Evolutionary conservation across 2,888 invertebrate species (phyloP).

Genomic region (Chaitophorus viminalis): DNA sequence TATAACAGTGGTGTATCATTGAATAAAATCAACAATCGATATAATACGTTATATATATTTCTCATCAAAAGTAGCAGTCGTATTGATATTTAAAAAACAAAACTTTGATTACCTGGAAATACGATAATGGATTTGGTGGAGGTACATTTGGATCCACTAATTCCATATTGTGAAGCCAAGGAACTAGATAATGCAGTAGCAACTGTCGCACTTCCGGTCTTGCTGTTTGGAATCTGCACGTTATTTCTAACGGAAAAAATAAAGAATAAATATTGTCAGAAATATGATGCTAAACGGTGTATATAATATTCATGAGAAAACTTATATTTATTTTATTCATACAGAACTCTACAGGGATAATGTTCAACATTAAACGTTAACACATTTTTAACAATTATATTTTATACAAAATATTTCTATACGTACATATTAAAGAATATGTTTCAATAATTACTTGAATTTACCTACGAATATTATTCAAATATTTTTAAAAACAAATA

Average conservation of each 20-base stretch:
- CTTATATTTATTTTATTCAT: not conserved
- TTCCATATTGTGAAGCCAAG: conserved; percentile 99
- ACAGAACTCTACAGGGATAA: not conserved
- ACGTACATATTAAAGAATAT: no score
- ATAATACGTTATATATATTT: not conserved
- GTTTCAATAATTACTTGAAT: no score
- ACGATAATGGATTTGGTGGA: conserved; percentile 81
- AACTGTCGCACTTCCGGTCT: conserved; percentile 91
- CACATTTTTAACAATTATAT: not conserved
- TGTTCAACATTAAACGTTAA: not conserved
- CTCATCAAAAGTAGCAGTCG: not conserved
- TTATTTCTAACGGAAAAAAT: conserved; percentile 79
- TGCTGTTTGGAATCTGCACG: conserved; percentile 95
- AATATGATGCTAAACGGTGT: not conserved
- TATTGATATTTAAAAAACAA: not conserved
- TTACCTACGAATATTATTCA: no score
- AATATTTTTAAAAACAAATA: no score
- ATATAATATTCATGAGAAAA: not conserved
- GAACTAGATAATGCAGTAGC: conserved; percentile 89
- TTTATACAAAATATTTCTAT: no score
- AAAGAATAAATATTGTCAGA: not conserved
- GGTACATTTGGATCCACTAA: conserved; percentile 96
- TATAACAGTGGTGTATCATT: not conserved
- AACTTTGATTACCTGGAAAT: conserved; percentile 76
- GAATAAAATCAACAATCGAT: not conserved